Conservation (phyloP, 2,888 invertebrate genomes). For the Aspidapion aeneum region DNA sequence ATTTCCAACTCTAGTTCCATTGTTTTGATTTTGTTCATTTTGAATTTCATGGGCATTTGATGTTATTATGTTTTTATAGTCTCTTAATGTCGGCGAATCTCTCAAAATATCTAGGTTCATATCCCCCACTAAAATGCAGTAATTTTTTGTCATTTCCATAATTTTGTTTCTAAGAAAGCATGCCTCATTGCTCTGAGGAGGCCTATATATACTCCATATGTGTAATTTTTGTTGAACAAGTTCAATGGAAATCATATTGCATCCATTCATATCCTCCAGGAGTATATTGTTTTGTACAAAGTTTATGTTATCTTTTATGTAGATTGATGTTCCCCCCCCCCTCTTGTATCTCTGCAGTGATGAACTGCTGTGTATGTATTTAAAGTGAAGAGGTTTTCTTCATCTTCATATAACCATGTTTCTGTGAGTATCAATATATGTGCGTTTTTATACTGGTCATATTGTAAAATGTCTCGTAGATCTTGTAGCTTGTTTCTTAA, state of each 20-base stretch:
- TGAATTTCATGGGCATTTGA: not conserved
- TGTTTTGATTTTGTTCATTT: not conserved
- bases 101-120: not conserved
- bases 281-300: not conserved
- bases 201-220: not conserved
- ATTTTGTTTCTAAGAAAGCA: not conserved
- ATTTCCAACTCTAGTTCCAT: not conserved
- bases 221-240: not conserved
- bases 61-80: slow-evolving; percentile 1
- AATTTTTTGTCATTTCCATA: not conserved
- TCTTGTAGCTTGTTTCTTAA: not conserved
- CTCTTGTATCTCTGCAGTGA: not conserved
- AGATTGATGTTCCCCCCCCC: not conserved
- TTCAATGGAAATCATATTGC: not conserved
- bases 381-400: not conserved
- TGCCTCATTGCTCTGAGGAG: not conserved
- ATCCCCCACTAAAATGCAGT: not conserved
- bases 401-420: not conserved
- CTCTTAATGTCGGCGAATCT: not conserved
- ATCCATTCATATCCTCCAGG: not conserved
- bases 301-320: not conserved
- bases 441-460: not conserved
- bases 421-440: not conserved
- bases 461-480: not conserved
- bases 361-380: not conserved